phyloP scores from a whole-genome alignment of 2,113 vertebrate species.

The Anhinga rufa region DNA sequence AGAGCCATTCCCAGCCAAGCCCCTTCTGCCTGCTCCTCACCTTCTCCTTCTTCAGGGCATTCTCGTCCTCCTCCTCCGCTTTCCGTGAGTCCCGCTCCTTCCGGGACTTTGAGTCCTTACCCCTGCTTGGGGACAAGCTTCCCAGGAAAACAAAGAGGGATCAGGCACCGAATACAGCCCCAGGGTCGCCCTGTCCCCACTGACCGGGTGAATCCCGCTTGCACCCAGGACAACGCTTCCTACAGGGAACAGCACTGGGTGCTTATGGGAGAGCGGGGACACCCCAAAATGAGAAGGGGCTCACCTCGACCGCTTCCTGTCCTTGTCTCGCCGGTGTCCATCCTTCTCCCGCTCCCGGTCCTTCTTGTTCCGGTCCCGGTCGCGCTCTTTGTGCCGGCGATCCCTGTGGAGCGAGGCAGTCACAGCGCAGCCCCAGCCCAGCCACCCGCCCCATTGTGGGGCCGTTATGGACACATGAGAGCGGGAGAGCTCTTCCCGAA shows the following conservation, averaged over 20 bases:
- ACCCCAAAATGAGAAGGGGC: accelerated
- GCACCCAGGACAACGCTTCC: accelerated
- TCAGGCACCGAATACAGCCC: neutral
- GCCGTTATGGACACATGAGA: accelerated
- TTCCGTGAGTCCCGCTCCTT: conserved; percentile 84
- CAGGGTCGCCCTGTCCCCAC: too few relatives aligned
- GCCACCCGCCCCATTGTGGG: accelerated
- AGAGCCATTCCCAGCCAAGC: neutral
- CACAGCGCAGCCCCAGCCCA: accelerated
- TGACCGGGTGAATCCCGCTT: accelerated
- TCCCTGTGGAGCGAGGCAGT: conserved; percentile 66
- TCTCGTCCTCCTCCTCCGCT: conserved; percentile 87
- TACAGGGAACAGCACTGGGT: neutral
- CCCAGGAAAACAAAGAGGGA: neutral
- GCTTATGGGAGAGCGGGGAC: accelerated
- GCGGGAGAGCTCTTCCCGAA: neutral
- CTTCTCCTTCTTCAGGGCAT: conserved; percentile 86
- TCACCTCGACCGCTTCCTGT: conserved; percentile 85
- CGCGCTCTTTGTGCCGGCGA: conserved; percentile 86
- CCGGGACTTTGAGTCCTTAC: conserved; percentile 84
- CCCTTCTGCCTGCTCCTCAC: neutral
- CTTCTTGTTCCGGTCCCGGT: conserved; percentile 85
- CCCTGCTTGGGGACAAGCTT: conserved; percentile 83
- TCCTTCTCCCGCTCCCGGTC: conserved; percentile 87
- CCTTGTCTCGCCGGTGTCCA: conserved; percentile 85